Conservation (phyloP, 1,140 invertebrate genomes). For the Sycobia sp. region DNA sequence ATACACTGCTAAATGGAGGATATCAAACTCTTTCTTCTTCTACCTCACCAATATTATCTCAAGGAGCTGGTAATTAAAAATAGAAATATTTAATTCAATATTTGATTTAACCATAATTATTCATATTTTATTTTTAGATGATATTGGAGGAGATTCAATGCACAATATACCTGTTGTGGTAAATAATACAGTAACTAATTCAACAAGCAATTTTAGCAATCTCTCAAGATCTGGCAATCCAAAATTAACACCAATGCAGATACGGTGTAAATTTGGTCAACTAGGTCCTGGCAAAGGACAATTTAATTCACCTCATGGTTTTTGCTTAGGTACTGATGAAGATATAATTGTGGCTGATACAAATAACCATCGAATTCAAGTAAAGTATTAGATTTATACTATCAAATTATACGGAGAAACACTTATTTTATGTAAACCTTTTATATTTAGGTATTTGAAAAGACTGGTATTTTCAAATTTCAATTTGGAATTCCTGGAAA, state of each 20-base stretch:
- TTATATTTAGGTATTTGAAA: slow-evolving; percentile 79
- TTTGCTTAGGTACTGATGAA: slow-evolving; percentile 92
- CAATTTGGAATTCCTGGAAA: slow-evolving; percentile 89
- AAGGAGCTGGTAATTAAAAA: slow-evolving; percentile 48
- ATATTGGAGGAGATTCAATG: slow-evolving; percentile 56
- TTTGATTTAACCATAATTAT: slow-evolving; percentile 2
- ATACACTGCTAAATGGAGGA: slow-evolving; percentile 61
- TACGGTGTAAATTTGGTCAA: slow-evolving; percentile 91
- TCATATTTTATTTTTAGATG: slow-evolving; percentile 43
- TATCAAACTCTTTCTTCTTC: slow-evolving; percentile 66
- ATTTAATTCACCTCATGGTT: slow-evolving; percentile 96
- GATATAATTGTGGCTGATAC: slow-evolving; percentile 96
- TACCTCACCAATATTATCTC: slow-evolving; percentile 68
- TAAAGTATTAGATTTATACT: slow-evolving; percentile 54
- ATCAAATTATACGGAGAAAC: not conserved
- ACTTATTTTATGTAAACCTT: slow-evolving; percentile 32
- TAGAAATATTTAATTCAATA: slow-evolving; percentile 8
- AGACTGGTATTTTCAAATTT: slow-evolving; percentile 85
- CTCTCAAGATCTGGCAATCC: slow-evolving; percentile 68
- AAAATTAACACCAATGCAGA: slow-evolving; percentile 81
- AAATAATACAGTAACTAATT: slow-evolving; percentile 46
- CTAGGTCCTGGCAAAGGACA: slow-evolving; percentile 88
- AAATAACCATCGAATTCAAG: slow-evolving; percentile 93
- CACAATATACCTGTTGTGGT: slow-evolving; percentile 54
- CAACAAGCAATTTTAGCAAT: slow-evolving; percentile 60